Evolutionary conservation across 2,113 vertebrate genomes (phyloP), one percentile per base, ranked within the genome.

Genomic region (Chloropsis cyanopogon): DNA sequence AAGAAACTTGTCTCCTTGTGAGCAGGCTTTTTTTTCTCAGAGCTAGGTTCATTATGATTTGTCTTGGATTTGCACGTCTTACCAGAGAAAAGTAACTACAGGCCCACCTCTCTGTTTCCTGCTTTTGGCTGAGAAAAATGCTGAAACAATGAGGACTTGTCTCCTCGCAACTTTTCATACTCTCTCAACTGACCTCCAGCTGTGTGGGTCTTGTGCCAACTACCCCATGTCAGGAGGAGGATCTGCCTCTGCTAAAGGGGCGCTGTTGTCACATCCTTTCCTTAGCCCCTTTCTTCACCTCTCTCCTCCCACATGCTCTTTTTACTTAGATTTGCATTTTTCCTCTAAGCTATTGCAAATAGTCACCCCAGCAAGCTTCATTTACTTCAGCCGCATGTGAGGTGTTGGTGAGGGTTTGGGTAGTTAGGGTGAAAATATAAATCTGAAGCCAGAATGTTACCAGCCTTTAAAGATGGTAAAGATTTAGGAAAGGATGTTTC

Each of bases 131-230:
- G 39, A 75, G 33, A 10, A 63, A 53, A 33, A 33, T 6, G 4
- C 19, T 68, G 53, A 47, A 56, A 41, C 20, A 24, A 11, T 5
- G 15, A 78, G 56, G 24, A 52, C 35, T 77, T 8, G 0, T 4
- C 14, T 81, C 9, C 26, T 77, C 25, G 5, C 6, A 41, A 11
- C 19, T 10, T 59, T 54, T 26, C 16, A 12, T 13, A 10, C 28
- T 65, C 9, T 69, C 18, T 56, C 47, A 69, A 1, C 7, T 82
- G 82, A 63, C 7, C 25, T 42, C 0, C 0, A 1, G 22, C 54
- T 84, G 6, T 42, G 52, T 2, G 0, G n/a, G 11, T 26, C 29
- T 65, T 2, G 0, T 56, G 23, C 50, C 2, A 3, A 22, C 2
- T 1, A 42, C 26, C n/a, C 21, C 4, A 1, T 1, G 0, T 57